Percentiles rank a stretch among this genome's conserved stretches.
phyloP scores from a whole-genome alignment of 2,888 invertebrate genomes.

The Standfussiana lucernea region DNA sequence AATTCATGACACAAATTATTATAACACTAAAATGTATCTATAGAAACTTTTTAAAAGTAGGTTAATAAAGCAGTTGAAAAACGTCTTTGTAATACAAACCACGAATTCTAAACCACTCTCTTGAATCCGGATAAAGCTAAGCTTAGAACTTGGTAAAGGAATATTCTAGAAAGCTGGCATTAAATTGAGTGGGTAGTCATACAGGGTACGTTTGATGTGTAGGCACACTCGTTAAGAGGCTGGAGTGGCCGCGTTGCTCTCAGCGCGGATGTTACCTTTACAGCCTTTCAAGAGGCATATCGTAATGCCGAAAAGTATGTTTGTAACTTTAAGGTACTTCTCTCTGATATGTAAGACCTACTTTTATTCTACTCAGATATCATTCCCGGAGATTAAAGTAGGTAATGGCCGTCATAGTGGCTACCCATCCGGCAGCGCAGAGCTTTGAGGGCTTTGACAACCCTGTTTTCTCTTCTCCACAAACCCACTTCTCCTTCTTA shows the following conservation, averaged over 20 bases:
- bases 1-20: not conserved
- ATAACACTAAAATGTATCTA: not conserved
- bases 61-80: not conserved
- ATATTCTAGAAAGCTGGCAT: constrained; percentile 46
- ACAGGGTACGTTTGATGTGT: constrained; percentile 40
- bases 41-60: not conserved
- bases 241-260: constrained; percentile 31
- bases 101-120: constrained; percentile 14
- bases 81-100: not conserved
- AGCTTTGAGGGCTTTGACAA: too few species aligned
- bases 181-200: constrained; percentile 30
- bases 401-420: too few species aligned
- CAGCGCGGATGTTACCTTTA: constrained; percentile 40
- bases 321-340: not conserved
- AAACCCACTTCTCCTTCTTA: too few species aligned
- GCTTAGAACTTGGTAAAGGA: constrained; percentile 44
- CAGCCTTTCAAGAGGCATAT: constrained; percentile 10
- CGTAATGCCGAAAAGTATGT: constrained; percentile 9
- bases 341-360: not conserved
- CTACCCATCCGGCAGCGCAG: too few species aligned
- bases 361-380: not conserved
- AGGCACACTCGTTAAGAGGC: constrained; percentile 23
- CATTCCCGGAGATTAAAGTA: not conserved
- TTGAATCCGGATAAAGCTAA: constrained; percentile 20
- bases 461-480: too few species aligned